Base-by-base conservation (phyloP, 2,797 vertebrate genomes). In the Anguilla pacifica region DNA sequence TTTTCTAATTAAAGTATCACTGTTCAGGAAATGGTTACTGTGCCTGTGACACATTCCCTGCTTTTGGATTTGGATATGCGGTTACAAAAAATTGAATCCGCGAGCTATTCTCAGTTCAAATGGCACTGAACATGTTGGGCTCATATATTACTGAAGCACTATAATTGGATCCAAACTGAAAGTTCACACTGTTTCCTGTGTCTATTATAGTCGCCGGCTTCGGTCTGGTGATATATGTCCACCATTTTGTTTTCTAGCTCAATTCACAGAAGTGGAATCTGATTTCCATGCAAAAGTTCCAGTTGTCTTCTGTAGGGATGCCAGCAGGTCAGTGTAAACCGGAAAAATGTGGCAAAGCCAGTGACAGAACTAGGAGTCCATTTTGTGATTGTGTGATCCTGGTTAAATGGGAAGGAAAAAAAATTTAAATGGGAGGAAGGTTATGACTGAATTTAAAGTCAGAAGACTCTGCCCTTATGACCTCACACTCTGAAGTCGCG, bases 211-310 rank as follows among this genome's bases (percentile, higher is more conserved):
- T 39, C 74, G 1, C 35, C 22, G 39, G 31, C 39, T 17, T 79
- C 35, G 19, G 39, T 49, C 43, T 51, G 31, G 49, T 84, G 39
- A 77, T 86, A 43, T 53, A 3, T 25, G 19, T 86, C 89, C 22
- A 3, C 35, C 5, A 43, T 88, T 61, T 74, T 25, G 87, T 92
- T 15, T 87, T 92, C 51, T 91, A 99, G 98, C 95, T 91, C 95
- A 96, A 90, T 99, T 97, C 94, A 94, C 95, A 49, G 98, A 99
- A 81, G 98, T 99, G 84, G 98, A 99, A 95, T 99, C 98, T 11
- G 98, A 99, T 96, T 99, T 99, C 95, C 98, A 99, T 55, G 97
- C 98, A 95, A 99, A 99, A 97, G 98, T 99, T 96, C 98, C 98
- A 91, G 97, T 98, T 88, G 97, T 99, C 88, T 98, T 98, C 94